A percentile compares a stretch with the other conserved stretches of the same genome.
These are phyloP conservation scores for Deroplatys truncata DNA, from an alignment of 2,888 invertebrate species.

Conservation along the genomic window DNA sequence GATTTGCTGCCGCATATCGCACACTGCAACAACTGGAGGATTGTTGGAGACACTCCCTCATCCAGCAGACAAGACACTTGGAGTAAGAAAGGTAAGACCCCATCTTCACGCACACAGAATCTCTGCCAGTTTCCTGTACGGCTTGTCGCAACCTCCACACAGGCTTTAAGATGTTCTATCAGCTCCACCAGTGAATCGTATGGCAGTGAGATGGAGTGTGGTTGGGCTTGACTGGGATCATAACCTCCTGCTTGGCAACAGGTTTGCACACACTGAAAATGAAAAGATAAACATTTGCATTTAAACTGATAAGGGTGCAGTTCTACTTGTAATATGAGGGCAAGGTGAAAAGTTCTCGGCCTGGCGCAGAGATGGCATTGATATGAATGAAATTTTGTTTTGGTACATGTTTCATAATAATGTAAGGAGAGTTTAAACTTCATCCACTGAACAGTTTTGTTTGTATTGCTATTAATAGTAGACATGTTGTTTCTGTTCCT, in stretches of 20 bases:
- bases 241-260: conserved; percentile 56
- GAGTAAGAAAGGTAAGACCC: conserved; percentile 76
- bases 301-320: neutral
- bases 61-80: conserved; percentile 78
- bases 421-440: no score
- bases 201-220: conserved; percentile 57
- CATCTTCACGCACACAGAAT: conserved; percentile 72
- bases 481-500: no score
- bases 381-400: no score
- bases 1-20: conserved; percentile 64
- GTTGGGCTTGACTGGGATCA: conserved; percentile 45
- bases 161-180: conserved; percentile 91
- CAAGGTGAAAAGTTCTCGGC: no score
- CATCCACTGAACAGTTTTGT: no score
- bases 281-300: conserved; percentile 14
- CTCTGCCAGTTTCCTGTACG: conserved; percentile 95
- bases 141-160: conserved; percentile 86
- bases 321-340: no score
- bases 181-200: conserved; percentile 91
- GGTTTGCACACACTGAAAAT: conserved; percentile 48
- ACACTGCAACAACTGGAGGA: conserved; percentile 83
- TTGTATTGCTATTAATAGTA: no score
- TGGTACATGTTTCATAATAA: no score
- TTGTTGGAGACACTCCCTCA: conserved; percentile 85
- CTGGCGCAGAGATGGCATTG: no score